Conservation (phyloP, 2,888 invertebrate genomes). For the Campoplex nolae region DNA sequence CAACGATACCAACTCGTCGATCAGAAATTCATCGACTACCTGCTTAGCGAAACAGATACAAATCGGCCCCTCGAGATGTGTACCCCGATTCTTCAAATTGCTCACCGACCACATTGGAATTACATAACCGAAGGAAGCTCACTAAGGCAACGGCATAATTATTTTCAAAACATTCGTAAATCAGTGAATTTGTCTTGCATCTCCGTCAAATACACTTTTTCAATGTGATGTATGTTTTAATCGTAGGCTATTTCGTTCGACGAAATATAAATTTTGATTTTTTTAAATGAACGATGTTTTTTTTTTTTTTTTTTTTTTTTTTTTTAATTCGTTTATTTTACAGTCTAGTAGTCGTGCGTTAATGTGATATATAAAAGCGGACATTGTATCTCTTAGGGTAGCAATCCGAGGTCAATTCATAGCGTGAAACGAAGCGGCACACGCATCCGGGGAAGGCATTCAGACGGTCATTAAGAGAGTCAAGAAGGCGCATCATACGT, state of each 20-base stretch:
- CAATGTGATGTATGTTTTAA: not conserved
- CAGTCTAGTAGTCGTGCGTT: slow-evolving; percentile 28
- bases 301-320: not conserved
- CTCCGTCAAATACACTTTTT: not conserved
- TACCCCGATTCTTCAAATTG: too few relatives aligned
- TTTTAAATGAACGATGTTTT: not conserved
- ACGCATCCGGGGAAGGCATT: slow-evolving; percentile 65
- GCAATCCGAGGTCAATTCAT: slow-evolving; percentile 62
- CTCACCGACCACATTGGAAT: too few relatives aligned
- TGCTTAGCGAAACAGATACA: too few relatives aligned
- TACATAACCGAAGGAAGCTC: not conserved
- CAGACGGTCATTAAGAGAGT: slow-evolving; percentile 68
- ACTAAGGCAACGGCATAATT: not conserved
- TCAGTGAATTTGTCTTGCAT: not conserved
- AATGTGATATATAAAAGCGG: slow-evolving; percentile 40
- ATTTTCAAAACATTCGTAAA: not conserved
- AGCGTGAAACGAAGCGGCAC: slow-evolving; percentile 71
- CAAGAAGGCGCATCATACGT: slow-evolving; percentile 64
- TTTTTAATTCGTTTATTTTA: not conserved
- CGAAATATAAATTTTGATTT: not conserved
- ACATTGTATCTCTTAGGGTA: slow-evolving; percentile 35
- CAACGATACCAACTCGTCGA: too few relatives aligned
- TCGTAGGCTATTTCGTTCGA: not conserved
- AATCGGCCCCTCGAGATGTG: too few relatives aligned
- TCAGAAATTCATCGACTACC: too few relatives aligned